Evolutionary conservation across 92 coral and sea anemone genomes (phyloP), one percentile per base, ranked within the genome.

Genomic region (Porites lobata): DNA sequence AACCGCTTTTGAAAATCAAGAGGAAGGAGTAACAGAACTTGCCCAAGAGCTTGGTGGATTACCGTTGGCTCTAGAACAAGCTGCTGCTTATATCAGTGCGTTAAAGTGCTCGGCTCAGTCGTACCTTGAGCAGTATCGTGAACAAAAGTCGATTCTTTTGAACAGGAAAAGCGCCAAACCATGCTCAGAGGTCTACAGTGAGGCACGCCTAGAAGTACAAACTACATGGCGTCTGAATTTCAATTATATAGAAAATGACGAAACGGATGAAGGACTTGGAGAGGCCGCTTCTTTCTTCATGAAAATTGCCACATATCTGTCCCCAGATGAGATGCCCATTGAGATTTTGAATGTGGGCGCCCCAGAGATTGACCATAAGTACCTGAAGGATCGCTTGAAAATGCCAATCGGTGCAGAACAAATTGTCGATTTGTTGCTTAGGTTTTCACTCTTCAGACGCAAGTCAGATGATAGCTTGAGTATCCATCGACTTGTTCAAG

Each of bases 51-150:
- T 92, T 18, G 94, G 94, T 29, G 57, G 83, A 4, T 69, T 88
- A 3, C 94, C 94, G 1, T 67, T 92, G 56, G 94, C 94, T 18
- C 64, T 91, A 54, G 94, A 91, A 24, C 94, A 91, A 83, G 94
- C 94, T 9, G 81, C 85, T 24, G 89, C 94, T 4, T 82, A 87
- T 58, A 88, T 91, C 50, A 82, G 66, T 21, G 71, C 56, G 12
- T 79, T 82, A 8, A 57, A 62, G 1, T 52, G 77, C 47, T 50
- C 89, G 10, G 70, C 83, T 47, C 68, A 69, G 4, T 18, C 29
- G 1, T 91, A 91, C 78, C 79, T 83, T 43, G 69, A 77, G 9
- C 69, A 84, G 56, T 92, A 83, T 76, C 59, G 65, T 19, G 24
- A 73, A 6, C 86, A 78, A 82, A 75, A 72, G 32, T 67, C 80